phyloP scores from a whole-genome alignment of 37 sponge, comb jelly and placozoan species.

The Beroe ovata region DNA sequence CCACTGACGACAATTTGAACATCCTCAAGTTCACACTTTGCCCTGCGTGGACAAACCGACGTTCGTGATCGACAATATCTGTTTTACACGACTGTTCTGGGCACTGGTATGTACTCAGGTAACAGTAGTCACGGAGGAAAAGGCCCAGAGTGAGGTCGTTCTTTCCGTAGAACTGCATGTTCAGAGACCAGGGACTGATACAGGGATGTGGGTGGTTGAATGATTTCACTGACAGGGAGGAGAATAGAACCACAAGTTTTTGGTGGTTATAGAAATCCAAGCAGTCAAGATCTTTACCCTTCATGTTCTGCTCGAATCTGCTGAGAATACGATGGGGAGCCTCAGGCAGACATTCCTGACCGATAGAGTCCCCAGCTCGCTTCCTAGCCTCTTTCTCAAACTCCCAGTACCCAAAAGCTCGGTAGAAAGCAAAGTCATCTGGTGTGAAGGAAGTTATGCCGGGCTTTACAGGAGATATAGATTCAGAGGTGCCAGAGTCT shows the following conservation, averaged over 20 bases:
- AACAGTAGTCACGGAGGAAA: conserved; percentile 89
- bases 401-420: conserved; percentile 63
- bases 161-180: conserved; percentile 83
- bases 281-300: conserved; percentile 69
- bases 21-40: conserved; percentile 71
- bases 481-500: not conserved
- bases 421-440: conserved; percentile 51
- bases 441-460: conserved; percentile 6
- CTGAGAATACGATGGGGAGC: not conserved
- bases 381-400: conserved; percentile 30
- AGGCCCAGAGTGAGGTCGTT: conserved; percentile 89
- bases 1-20: conserved; percentile 68
- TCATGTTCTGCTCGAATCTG: conserved; percentile 46
- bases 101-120: conserved; percentile 75
- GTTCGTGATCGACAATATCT: conserved; percentile 77
- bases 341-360: conserved; percentile 41
- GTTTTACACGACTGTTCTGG: conserved; percentile 72
- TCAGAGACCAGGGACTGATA: conserved; percentile 70
- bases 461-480: not conserved
- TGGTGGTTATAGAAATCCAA: conserved; percentile 71
- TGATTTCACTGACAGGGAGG: conserved; percentile 66
- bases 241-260: conserved; percentile 70
- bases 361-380: not conserved
- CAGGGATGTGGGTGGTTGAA: conserved; percentile 69
- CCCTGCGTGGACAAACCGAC: conserved; percentile 79